These are phyloP conservation scores for Rhimphoctona megacephalus DNA, from an alignment of 2,888 invertebrate genomes.

Conservation along the genomic window DNA sequence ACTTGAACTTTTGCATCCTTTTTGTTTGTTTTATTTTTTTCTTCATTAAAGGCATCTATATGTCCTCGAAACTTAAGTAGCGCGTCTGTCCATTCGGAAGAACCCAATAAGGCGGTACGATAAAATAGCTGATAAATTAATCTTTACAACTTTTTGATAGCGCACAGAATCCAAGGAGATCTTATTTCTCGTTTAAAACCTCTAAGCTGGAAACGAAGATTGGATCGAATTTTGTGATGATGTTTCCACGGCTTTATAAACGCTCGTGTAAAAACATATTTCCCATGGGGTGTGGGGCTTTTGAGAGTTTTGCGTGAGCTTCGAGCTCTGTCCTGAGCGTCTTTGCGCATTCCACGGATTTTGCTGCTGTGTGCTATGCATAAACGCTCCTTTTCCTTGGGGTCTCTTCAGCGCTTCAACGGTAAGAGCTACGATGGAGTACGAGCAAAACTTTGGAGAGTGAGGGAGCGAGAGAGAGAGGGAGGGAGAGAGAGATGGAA, in stretches of 20 bases:
- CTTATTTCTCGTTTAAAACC: background rate
- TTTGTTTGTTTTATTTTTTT: background rate
- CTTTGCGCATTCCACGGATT: constrained; percentile 61
- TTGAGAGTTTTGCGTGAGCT: constrained; percentile 48
- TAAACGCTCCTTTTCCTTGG: constrained; percentile 64
- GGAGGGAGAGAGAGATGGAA: constrained; percentile 50
- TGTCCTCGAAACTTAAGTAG: constrained; percentile 30
- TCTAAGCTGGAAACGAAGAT: constrained; percentile 9
- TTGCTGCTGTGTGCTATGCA: constrained; percentile 56
- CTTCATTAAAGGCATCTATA: background rate
- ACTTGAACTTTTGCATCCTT: constrained; percentile 28
- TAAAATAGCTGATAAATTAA: constrained; percentile 27
- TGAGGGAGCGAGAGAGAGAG: background rate
- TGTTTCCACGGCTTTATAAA: constrained; percentile 25
- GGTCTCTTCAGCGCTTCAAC: constrained; percentile 27
- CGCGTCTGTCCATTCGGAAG: background rate
- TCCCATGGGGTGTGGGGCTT: constrained; percentile 74
- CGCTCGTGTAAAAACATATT: constrained; percentile 69
- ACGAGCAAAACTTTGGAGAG: constrained; percentile 2
- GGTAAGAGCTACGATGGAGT: constrained; percentile 52
- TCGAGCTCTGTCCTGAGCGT: constrained; percentile 47
- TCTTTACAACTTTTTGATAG: constrained; percentile 24
- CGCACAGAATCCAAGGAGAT: background rate
- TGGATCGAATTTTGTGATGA: constrained; percentile 29
- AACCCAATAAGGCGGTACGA: background rate